Conservation (phyloP, 2,888 invertebrate species). For the Aethes cnicana region DNA sequence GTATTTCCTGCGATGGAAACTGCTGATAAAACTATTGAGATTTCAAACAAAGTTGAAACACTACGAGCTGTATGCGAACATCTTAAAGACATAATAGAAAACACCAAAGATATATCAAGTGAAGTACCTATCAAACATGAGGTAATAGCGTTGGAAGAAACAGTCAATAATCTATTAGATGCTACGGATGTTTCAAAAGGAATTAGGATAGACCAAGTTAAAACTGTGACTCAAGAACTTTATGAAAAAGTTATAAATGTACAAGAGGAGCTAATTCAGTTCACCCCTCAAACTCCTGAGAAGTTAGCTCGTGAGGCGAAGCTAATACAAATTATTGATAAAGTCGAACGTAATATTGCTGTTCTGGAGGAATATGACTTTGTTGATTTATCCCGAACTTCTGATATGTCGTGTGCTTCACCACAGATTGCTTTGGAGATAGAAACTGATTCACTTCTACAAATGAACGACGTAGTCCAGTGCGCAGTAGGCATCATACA, state of each 20-base stretch:
- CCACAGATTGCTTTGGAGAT: slow-evolving; percentile 53
- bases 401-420: slow-evolving; percentile 52
- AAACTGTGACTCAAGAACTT: slow-evolving; percentile 57
- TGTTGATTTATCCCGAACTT: slow-evolving; percentile 57
- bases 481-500: slow-evolving; percentile 56
- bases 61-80: slow-evolving; percentile 57
- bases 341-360: slow-evolving; percentile 64
- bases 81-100: slow-evolving; percentile 52
- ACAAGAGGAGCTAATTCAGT: slow-evolving; percentile 63
- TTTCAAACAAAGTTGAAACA: slow-evolving; percentile 57
- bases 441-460: slow-evolving; percentile 53
- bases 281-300: slow-evolving; percentile 47
- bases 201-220: slow-evolving; percentile 57
- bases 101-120: slow-evolving; percentile 38
- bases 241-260: slow-evolving; percentile 53
- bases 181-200: slow-evolving; percentile 54
- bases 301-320: slow-evolving; percentile 55
- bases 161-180: slow-evolving; percentile 52
- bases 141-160: slow-evolving; percentile 45
- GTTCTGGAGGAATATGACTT: slow-evolving; percentile 66
- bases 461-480: slow-evolving; percentile 58
- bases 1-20: slow-evolving; percentile 59
- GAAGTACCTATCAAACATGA: slow-evolving; percentile 36
- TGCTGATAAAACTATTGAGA: slow-evolving; percentile 57
- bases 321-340: slow-evolving; percentile 59